These are phyloP conservation scores for Drosophila busckii DNA, from an alignment of 1,140 invertebrate species.

Conservation along the genomic window DNA sequence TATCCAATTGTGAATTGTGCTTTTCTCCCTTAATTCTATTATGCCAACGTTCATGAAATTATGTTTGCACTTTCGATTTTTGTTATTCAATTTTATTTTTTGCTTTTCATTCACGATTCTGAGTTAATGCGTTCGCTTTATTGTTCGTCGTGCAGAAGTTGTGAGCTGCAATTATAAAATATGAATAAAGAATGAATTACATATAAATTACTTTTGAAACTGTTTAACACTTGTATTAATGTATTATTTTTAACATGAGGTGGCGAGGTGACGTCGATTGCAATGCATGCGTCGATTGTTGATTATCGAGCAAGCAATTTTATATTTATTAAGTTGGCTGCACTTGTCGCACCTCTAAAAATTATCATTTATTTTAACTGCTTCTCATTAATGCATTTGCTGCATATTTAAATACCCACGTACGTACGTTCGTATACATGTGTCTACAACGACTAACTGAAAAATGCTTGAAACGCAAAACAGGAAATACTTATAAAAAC, in stretches of 20 bases:
- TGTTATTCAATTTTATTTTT: neutral
- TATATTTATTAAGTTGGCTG: slow-evolving; percentile 2
- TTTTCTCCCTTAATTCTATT: no score
- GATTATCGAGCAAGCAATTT: no score
- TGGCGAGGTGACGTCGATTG: neutral
- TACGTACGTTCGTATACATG: no score
- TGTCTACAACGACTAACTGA: no score
- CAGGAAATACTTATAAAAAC: no score
- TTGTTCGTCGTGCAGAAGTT: slow-evolving; percentile 14
- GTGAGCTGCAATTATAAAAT: slow-evolving; percentile 27
- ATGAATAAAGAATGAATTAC: neutral
- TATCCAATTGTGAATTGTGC: slow-evolving; percentile 29
- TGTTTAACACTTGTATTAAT: neutral
- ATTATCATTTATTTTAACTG: no score
- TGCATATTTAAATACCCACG: no score
- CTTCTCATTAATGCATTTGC: no score
- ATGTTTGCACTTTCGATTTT: neutral
- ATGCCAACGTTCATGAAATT: no score
- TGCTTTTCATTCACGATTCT: neutral
- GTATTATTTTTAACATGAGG: neutral
- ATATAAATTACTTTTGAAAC: neutral
- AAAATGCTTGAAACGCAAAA: no score
- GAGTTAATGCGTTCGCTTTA: slow-evolving; percentile 2
- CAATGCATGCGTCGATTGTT: neutral
- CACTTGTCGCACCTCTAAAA: no score